Conservation (phyloP, 2,797 vertebrate genomes). For the Mus minutoides region DNA sequence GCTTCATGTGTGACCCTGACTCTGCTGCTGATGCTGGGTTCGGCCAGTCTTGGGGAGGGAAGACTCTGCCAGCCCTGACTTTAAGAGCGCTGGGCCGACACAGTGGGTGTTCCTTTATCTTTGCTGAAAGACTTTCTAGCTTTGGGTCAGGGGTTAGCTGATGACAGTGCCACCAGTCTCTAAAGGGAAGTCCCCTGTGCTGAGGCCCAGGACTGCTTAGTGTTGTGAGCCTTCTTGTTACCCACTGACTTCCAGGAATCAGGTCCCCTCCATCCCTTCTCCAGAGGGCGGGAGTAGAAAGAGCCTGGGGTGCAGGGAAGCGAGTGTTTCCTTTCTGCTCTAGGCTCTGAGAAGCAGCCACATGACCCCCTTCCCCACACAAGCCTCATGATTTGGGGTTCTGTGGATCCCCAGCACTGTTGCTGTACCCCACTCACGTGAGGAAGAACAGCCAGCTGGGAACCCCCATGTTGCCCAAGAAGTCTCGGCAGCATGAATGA, state of each 20-base stretch:
- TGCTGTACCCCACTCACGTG: background rate
- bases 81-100: background rate
- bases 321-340: background rate
- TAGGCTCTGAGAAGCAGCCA: background rate
- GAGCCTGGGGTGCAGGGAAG: background rate
- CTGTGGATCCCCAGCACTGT: background rate
- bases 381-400: background rate
- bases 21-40: background rate
- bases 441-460: constrained; percentile 32
- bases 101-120: background rate
- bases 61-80: background rate
- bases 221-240: background rate
- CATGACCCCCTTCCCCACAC: background rate
- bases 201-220: background rate
- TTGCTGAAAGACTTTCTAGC: background rate
- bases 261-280: background rate
- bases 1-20: background rate
- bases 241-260: background rate
- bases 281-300: background rate
- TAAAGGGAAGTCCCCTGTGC: background rate
- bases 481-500: constrained; percentile 67
- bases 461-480: constrained; percentile 61
- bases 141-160: background rate
- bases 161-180: background rate
- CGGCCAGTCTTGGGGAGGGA: background rate